phyloP scores from a whole-genome alignment of 1,140 invertebrate genomes.

The Homarus americanus region DNA sequence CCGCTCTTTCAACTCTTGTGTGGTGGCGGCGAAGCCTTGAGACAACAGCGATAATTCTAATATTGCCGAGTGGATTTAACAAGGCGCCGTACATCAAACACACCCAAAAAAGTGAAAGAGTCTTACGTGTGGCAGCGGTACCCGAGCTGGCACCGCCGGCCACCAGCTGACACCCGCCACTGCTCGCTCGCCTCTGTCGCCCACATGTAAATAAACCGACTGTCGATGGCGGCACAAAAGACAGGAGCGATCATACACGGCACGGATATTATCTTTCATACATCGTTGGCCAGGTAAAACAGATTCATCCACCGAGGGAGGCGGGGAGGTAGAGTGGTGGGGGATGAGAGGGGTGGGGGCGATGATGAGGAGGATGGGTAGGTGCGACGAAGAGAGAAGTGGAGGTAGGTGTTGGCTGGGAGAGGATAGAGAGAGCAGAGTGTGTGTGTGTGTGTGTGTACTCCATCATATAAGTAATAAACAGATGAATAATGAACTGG shows the following conservation, averaged over 20 bases:
- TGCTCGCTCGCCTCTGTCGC: too few relatives aligned
- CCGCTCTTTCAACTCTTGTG: background rate
- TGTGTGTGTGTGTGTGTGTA: too few relatives aligned
- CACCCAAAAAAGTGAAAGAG: background rate
- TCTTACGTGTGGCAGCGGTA: background rate
- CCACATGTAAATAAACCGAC: background rate
- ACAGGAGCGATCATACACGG: background rate
- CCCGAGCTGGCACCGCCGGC: background rate
- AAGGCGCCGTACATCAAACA: conserved; percentile 10
- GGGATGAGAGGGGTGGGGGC: too few relatives aligned
- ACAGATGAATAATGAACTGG: background rate
- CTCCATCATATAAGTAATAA: too few relatives aligned
- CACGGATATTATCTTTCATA: background rate
- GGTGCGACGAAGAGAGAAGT: background rate
- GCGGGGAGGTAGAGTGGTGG: too few relatives aligned
- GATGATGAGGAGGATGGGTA: too few relatives aligned
- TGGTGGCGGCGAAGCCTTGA: background rate
- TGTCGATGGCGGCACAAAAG: background rate
- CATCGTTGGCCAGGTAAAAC: background rate
- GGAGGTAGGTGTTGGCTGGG: background rate
- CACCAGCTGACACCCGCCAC: background rate
- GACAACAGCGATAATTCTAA: background rate
- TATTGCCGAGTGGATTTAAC: conserved; percentile 12
- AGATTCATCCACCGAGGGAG: background rate
- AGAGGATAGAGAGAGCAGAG: background rate